A percentile compares a stretch with the other conserved stretches of the same genome.
Conservation (phyloP, 35 echinoderm and acorn worm genomes). For the Patiria miniata region DNA sequence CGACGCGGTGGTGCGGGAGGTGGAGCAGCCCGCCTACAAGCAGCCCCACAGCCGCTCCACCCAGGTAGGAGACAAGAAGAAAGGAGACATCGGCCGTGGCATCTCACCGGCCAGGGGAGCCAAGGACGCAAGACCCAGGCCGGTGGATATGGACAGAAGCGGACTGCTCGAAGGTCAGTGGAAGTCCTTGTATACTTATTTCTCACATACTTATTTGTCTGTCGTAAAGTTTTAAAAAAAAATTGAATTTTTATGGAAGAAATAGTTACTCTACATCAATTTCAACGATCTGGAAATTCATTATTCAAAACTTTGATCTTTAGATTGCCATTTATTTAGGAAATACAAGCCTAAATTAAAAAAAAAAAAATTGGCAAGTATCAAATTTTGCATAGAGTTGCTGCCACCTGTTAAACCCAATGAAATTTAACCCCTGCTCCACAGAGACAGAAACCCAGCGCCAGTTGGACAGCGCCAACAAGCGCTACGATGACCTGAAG, state of each 20-base stretch:
- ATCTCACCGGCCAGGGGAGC: neutral
- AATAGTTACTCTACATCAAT: too few species aligned
- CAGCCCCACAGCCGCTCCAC: slow-evolving; percentile 67
- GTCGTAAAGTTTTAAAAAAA: too few species aligned
- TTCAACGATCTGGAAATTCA: too few species aligned
- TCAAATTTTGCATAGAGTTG: too few species aligned
- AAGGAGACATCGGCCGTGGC: neutral
- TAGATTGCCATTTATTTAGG: too few species aligned
- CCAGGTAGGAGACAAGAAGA: slow-evolving; percentile 41
- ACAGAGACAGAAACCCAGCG: slow-evolving; percentile 76
- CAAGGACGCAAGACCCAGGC: neutral
- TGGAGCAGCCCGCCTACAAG: slow-evolving; percentile 62
- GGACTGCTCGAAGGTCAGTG: neutral
- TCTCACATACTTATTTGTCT: too few species aligned
- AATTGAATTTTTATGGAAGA: too few species aligned
- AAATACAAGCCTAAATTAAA: too few species aligned
- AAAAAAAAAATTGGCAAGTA: too few species aligned
- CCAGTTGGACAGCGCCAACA: slow-evolving; percentile 73
- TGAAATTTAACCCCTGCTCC: neutral
- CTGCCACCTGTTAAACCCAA: too few species aligned
- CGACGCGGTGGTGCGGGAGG: slow-evolving; percentile 68
- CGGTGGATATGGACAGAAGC: slow-evolving; percentile 38
- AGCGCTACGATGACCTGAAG: slow-evolving; percentile 75
- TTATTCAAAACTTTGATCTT: too few species aligned
- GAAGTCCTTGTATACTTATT: too few species aligned